Evolutionary conservation across 2,113 vertebrate genomes (phyloP), one percentile per base, ranked within the genome.

Genomic region (Madoqua kirkii): DNA sequence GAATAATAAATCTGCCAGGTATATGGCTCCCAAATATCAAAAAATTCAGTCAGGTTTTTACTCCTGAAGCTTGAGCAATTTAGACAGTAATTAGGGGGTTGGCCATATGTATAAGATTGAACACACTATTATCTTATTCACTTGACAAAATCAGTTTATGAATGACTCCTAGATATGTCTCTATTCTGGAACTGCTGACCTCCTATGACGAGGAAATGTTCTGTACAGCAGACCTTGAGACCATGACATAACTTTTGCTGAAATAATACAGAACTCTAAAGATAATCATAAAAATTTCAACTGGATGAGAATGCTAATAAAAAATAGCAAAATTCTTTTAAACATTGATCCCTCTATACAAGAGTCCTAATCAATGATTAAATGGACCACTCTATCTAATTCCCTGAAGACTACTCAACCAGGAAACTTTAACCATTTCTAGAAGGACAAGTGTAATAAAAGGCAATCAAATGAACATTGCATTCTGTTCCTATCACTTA

Each of bases 41-140:
- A 95, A 92, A 31, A 93, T 15, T 94, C 97, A 89, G 62, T 79
- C 10, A 17, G 5, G 27, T 87, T 92, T 92, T 55, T 62, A 64
- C 43, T 96, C 89, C 96, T 97, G 89, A 97, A 96, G 60, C 62
- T 9, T 0, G 88, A 97, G 84, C 59, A 57, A 95, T 96, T 92
- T 90, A 91, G 88, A 97, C 96, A 40, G 0, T 93, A 96, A 96
- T 98, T 97, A 97, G 96, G 91, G 87, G 90, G 97, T 98, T 97
- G 98, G 94, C 78, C 97, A 16, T 40, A 25, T 21, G 55, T 87
- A 96, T 89, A 97, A 95, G 97, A 91, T 3, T 57, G n/a, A 96
- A 98, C 89, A 31, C 71, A 96, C 97, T 98, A 97, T 87, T 97
- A 91, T 76, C 43, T 97, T 83, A 64, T 62, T 94, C 97, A 83